Conservation (phyloP, 1,140 invertebrate species). For the Zaprionus inermis region DNA sequence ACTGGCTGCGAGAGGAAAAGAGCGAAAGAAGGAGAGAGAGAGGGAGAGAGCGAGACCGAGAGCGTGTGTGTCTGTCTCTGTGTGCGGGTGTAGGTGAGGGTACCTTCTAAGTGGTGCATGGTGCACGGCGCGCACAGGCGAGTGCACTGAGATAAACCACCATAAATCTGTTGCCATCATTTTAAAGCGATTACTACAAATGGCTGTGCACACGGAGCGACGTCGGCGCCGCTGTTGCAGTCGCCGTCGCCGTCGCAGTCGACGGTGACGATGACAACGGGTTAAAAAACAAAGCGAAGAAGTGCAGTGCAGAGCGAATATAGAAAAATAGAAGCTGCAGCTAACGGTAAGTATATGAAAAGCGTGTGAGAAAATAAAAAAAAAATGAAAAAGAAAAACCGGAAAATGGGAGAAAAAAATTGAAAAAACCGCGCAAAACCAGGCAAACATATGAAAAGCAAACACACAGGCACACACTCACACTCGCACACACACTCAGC, state of each 20-base stretch:
- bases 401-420: neutral
- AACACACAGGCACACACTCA: slow-evolving; percentile 33
- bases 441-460: slow-evolving; percentile 70
- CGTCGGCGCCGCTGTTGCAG: slow-evolving; percentile 17
- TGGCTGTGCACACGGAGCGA: slow-evolving; percentile 75
- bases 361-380: slow-evolving; percentile 9
- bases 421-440: slow-evolving; percentile 33
- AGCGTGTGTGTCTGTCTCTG: slow-evolving; percentile 10
- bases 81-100: slow-evolving; percentile 28
- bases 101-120: slow-evolving; percentile 54
- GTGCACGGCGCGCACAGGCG: slow-evolving; percentile 42
- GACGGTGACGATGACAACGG: slow-evolving; percentile 53
- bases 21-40: neutral
- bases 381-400: neutral
- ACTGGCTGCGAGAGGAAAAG: neutral
- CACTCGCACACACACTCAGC: neutral
- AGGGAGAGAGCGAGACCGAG: neutral
- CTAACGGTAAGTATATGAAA: slow-evolving; percentile 27
- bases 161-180: slow-evolving; percentile 83
- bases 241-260: neutral
- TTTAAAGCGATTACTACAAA: slow-evolving; percentile 83
- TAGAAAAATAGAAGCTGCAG: slow-evolving; percentile 18
- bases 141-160: slow-evolving; percentile 82
- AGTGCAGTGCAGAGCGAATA: neutral
- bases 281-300: slow-evolving; percentile 36